Conservation (phyloP, 2,113 vertebrate species). For the Corvus moneduloides region DNA sequence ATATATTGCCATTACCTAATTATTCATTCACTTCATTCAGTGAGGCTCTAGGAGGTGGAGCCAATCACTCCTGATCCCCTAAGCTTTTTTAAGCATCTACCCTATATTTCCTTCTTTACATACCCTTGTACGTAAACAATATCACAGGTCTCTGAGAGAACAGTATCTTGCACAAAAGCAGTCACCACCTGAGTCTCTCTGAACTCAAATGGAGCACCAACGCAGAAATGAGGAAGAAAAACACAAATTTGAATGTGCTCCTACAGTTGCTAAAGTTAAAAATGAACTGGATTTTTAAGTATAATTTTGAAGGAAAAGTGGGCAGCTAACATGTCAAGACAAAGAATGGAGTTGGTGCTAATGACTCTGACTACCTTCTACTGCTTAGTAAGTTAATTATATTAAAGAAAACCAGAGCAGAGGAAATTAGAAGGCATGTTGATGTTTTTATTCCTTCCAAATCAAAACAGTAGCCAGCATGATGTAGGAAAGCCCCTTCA, state of each 20-base stretch:
- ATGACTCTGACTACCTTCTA: background rate
- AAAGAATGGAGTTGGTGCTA: constrained; percentile 2
- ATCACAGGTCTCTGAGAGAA: background rate
- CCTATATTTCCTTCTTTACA: background rate
- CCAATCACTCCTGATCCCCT: background rate
- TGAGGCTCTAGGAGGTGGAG: background rate
- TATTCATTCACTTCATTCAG: background rate
- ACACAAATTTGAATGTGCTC: background rate
- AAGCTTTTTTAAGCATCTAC: background rate
- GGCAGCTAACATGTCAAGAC: background rate
- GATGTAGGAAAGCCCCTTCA: constrained; percentile 19
- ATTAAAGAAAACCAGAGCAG: constrained; percentile 5
- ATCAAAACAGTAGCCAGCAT: constrained; percentile 9
- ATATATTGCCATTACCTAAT: background rate
- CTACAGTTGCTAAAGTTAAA: background rate
- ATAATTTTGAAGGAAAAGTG: background rate
- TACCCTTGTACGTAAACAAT: background rate
- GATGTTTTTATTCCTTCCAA: constrained; percentile 37
- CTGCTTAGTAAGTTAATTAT: constrained; percentile 33
- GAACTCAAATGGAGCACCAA: background rate
- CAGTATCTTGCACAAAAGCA: background rate
- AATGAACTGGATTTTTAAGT: background rate
- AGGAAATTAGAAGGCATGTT: constrained; percentile 48
- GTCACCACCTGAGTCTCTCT: background rate
- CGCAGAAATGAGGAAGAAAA: background rate